phyloP scores from a whole-genome alignment of 2,113 vertebrate species.

The Perca flavescens region DNA sequence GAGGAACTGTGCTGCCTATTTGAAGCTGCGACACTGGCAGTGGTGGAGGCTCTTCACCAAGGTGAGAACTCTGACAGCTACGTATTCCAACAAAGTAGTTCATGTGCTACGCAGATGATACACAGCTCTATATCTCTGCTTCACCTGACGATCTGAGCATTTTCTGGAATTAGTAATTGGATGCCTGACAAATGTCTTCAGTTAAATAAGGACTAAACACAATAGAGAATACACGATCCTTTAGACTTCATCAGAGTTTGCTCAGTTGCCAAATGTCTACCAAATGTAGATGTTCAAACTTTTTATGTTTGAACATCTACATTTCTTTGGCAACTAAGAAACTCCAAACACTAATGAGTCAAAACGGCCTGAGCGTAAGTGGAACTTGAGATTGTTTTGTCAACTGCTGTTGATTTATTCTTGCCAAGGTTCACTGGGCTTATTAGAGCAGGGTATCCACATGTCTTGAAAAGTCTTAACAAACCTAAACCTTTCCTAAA shows the following conservation, averaged over 20 bases:
- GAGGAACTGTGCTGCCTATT: conserved; percentile 96
- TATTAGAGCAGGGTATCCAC: neutral
- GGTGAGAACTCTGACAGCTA: conserved; percentile 71
- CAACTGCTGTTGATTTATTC: neutral
- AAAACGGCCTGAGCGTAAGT: neutral
- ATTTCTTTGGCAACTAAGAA: neutral
- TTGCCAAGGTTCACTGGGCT: neutral
- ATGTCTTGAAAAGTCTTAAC: neutral
- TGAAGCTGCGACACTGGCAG: conserved; percentile 98
- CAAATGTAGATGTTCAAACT: neutral
- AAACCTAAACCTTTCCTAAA: neutral
- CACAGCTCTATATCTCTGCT: neutral
- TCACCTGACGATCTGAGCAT: neutral
- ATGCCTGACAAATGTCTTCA: neutral
- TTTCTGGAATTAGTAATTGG: neutral
- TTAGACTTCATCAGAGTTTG: neutral
- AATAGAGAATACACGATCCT: neutral
- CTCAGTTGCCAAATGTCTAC: neutral
- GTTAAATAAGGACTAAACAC: neutral
- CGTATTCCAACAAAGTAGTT: neutral
- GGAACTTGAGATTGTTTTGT: neutral
- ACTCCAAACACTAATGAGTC: neutral
- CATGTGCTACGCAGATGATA: neutral
- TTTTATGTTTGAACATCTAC: neutral
- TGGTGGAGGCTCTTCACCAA: conserved; percentile 99